Base-by-base conservation (phyloP, 2,888 invertebrate genomes). In the Drosophila kuntzei region DNA sequence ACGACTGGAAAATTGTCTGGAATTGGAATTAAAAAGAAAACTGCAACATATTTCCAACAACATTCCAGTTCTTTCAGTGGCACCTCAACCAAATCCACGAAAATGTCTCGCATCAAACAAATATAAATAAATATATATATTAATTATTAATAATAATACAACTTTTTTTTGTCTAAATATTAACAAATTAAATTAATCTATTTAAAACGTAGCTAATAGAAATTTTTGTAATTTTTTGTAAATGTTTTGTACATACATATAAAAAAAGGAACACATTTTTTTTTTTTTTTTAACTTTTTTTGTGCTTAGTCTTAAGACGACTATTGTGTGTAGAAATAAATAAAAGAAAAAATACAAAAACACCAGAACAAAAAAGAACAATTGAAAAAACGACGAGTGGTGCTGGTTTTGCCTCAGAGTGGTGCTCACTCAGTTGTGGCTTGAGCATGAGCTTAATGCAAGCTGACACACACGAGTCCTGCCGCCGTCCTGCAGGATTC, bases 401-500 rank as follows among this genome's bases (percentile, higher is more conserved):
- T 37, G 43, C 29, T 18, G 18, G 32, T 25, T 34, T 49, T 67
- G 29, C 49, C 22, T 27, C 25, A 43, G 29, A 67, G 72, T 67
- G 51, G 16, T 27, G 46, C 37, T 61, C 57, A 47, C 47, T 62
- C 50, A 41, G 53, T 54, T 36, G 16, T 11, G 16, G 22, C 54
- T 44, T 43, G 20, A 53, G 57, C 32, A 63, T 87, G 84, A 84
- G 75, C 66, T 68, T 84, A 84, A 84, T 84, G 80, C 80, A 71
- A 84, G 72, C 82, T 84, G 83, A 84, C 83, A 84, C 83, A 84
- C 83, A 84, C 82, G 81, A 84, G 79, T 71, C 76, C 72, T 59
- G 47, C 51, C 66, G 18, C 32, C 51, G 32, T 12, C 12, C 32
- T n/a, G 32, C 12, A 14, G 29, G 51, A 47, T 37, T 63, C 63